Percentiles rank a stretch among this genome's conserved stretches.
Evolutionary conservation across 2,113 vertebrate species (phyloP).

Genomic region (Gambusia affinis): DNA sequence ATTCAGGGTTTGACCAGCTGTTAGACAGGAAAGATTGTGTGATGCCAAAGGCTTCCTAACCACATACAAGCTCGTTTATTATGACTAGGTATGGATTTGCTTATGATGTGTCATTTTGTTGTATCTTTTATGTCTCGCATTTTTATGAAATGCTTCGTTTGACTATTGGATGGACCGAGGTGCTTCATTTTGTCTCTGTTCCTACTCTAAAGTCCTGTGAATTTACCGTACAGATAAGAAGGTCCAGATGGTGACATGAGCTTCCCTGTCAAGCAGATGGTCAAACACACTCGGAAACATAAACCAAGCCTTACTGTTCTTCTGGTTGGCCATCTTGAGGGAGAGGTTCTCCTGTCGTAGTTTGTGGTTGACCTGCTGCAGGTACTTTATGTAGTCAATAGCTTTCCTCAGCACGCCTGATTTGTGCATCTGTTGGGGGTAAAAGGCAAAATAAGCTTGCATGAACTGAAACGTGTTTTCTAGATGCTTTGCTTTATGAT

Average conservation of each 20-base stretch:
- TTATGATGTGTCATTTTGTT: background rate
- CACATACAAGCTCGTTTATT: background rate
- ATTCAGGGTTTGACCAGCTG: too few relatives aligned
- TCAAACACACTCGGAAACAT: background rate
- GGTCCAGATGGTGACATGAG: background rate
- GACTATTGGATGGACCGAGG: too few relatives aligned
- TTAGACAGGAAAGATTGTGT: background rate
- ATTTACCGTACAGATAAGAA: background rate
- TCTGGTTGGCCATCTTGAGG: constrained; percentile 93
- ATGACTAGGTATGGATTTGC: background rate
- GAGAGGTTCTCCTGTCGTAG: constrained; percentile 96
- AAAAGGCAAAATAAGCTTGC: background rate
- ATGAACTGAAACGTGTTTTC: background rate
- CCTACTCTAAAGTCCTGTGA: background rate
- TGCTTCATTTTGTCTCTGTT: too few relatives aligned
- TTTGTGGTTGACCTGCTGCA: constrained; percentile 96
- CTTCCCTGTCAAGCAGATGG: background rate
- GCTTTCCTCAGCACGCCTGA: constrained; percentile 95
- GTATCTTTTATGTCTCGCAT: too few relatives aligned
- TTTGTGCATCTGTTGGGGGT: constrained; percentile 90
- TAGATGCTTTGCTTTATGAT: background rate
- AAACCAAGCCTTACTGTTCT: constrained; percentile 87
- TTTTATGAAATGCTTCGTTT: background rate
- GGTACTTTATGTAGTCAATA: constrained; percentile 97
- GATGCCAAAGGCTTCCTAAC: background rate